phyloP scores from a whole-genome alignment of 1,140 invertebrate genomes.

The Epicauta chinensis region DNA sequence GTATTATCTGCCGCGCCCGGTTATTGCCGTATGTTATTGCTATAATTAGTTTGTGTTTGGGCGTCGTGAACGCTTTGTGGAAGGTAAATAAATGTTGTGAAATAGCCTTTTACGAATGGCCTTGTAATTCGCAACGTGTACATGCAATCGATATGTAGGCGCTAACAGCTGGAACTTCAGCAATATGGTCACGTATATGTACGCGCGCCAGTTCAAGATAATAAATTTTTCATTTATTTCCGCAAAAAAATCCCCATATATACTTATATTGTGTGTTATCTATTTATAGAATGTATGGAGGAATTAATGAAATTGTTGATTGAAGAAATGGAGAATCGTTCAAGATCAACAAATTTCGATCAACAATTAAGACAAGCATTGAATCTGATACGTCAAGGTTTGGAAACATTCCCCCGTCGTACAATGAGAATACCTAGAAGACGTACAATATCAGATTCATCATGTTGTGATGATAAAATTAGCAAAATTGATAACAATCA shows the following conservation, averaged over 20 bases:
- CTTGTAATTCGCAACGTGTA: constrained; percentile 29
- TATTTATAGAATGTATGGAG: constrained; percentile 11
- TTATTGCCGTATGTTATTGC: not conserved
- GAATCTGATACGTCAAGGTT: not conserved
- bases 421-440: too few relatives aligned
- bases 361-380: constrained; percentile 9
- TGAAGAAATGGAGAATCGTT: constrained; percentile 7
- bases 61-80: not conserved
- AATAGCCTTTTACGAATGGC: constrained; percentile 31
- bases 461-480: too few relatives aligned
- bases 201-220: not conserved
- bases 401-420: too few relatives aligned
- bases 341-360: constrained; percentile 9
- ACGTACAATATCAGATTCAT: too few relatives aligned
- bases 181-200: constrained; percentile 17
- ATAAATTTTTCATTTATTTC: too few relatives aligned
- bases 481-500: too few relatives aligned
- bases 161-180: constrained; percentile 28
- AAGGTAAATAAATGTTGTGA: constrained; percentile 22
- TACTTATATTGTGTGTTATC: too few relatives aligned
- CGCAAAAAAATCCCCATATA: too few relatives aligned
- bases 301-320: constrained; percentile 7
- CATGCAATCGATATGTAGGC: constrained; percentile 24
- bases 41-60: too few relatives aligned
- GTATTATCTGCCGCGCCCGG: not conserved